Conservation (phyloP, 2,888 invertebrate species). For the Sthenelais limicola region DNA sequence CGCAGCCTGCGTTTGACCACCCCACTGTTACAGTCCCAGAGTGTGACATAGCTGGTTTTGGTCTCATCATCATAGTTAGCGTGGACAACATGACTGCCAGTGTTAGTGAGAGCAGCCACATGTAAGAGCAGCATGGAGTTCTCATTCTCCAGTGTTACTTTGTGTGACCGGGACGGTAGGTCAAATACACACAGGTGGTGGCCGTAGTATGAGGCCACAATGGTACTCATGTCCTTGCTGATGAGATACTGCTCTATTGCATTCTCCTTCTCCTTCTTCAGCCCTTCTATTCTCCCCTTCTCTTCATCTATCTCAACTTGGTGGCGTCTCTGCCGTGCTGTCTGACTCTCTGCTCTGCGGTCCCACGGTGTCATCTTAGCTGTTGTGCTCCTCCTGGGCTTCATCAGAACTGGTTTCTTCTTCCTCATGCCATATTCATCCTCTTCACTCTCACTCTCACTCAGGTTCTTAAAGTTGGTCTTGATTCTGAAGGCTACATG, state of each 20-base stretch:
- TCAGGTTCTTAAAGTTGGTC: constrained; percentile 58
- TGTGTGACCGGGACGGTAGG: constrained; percentile 59
- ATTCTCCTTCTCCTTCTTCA: constrained; percentile 66
- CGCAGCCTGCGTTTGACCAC: constrained; percentile 61
- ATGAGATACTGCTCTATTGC: constrained; percentile 66
- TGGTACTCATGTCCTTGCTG: constrained; percentile 62
- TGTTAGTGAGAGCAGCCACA: constrained; percentile 62
- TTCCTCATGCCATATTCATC: constrained; percentile 1
- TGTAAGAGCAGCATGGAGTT: constrained; percentile 67
- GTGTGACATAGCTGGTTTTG: constrained; percentile 68
- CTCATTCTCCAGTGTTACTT: constrained; percentile 63
- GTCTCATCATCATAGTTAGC: constrained; percentile 68
- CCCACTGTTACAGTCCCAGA: constrained; percentile 67
- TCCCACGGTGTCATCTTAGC: constrained; percentile 69
- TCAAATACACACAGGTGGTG: constrained; percentile 70
- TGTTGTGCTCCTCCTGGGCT: constrained; percentile 52
- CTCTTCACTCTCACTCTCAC: constrained; percentile 27
- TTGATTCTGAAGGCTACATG: constrained; percentile 63
- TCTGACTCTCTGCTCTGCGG: constrained; percentile 60
- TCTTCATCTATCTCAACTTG: constrained; percentile 60
- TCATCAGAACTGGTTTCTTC: constrained; percentile 36
- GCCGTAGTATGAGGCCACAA: constrained; percentile 69
- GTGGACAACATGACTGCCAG: constrained; percentile 65
- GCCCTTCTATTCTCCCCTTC: constrained; percentile 56
- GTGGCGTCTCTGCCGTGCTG: constrained; percentile 57